These are phyloP conservation scores for Palythoa caribaeorum DNA, from an alignment of 92 coral and sea anemone species.

Conservation along the genomic window DNA sequence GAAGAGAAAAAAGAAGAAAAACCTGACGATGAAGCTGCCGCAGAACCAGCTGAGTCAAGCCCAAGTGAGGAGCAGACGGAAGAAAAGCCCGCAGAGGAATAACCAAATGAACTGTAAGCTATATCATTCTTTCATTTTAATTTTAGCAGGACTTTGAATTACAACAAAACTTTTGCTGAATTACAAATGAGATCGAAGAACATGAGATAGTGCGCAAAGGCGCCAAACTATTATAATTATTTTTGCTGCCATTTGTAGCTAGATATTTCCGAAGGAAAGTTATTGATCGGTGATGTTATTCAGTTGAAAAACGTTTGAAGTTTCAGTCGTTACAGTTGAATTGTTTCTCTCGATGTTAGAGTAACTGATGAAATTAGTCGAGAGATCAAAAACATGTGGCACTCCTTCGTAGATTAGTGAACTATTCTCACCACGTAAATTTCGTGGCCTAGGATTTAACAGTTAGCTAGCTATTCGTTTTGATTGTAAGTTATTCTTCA, in stretches of 20 bases:
- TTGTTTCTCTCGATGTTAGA: slow-evolving; percentile 28
- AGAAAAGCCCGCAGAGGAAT: slow-evolving; percentile 70
- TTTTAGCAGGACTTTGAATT: slow-evolving; percentile 46
- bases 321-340: slow-evolving; percentile 22
- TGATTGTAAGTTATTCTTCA: slow-evolving; percentile 18
- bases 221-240: slow-evolving; percentile 34
- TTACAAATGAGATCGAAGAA: slow-evolving; percentile 39
- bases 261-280: slow-evolving; percentile 21
- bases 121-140: slow-evolving; percentile 42
- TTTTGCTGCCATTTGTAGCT: slow-evolving; percentile 38
- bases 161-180: slow-evolving; percentile 26
- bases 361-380: slow-evolving; percentile 36
- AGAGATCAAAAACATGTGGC: slow-evolving; percentile 46
- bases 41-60: slow-evolving; percentile 59
- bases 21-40: slow-evolving; percentile 51
- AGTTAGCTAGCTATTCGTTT: not conserved
- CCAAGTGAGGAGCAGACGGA: slow-evolving; percentile 71
- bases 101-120: slow-evolving; percentile 71
- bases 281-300: slow-evolving; percentile 12
- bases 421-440: slow-evolving; percentile 24
- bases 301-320: not conserved
- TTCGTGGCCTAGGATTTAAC: slow-evolving; percentile 17
- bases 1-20: slow-evolving; percentile 66
- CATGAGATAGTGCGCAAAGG: slow-evolving; percentile 45
- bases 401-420: slow-evolving; percentile 28